Conservation (phyloP, 2,888 invertebrate species). For the Ormyrus labotus region DNA sequence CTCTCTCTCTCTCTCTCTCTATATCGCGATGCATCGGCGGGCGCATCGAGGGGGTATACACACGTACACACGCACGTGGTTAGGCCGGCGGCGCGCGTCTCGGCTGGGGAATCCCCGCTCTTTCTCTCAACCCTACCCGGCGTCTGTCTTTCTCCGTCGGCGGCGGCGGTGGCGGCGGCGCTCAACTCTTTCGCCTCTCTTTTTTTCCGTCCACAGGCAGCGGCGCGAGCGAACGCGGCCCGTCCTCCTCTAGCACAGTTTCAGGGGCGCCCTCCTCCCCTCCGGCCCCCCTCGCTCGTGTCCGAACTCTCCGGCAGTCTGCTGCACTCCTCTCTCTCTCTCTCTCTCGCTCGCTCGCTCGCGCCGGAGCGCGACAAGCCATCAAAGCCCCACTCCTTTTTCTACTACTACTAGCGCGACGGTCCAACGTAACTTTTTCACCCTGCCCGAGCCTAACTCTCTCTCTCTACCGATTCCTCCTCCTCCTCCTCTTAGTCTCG, state of each 20-base stretch:
- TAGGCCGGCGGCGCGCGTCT: not conserved
- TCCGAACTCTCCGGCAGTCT: constrained; percentile 7
- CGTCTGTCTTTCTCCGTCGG: constrained; percentile 23
- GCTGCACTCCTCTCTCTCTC: constrained; percentile 10
- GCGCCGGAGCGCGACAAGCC: constrained; percentile 56
- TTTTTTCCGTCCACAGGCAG: constrained; percentile 30
- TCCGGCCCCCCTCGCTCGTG: constrained; percentile 1
- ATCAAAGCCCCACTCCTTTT: constrained; percentile 60
- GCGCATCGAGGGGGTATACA: constrained; percentile 72
- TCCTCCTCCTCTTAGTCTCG: constrained; percentile 30
- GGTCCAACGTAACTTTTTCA: constrained; percentile 64
- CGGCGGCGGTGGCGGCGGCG: not conserved
- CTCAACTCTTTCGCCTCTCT: constrained; percentile 39
- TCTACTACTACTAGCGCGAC: constrained; percentile 32
- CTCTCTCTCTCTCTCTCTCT: constrained; percentile 1
- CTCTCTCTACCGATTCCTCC: constrained; percentile 38
- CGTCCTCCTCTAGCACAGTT: constrained; percentile 30
- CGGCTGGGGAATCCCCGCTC: constrained; percentile 56
- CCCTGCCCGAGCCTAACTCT: constrained; percentile 57
- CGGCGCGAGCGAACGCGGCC: not conserved
- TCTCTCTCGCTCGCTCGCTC: constrained; percentile 18
- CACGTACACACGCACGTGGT: not conserved
- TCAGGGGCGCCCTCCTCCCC: constrained; percentile 44
- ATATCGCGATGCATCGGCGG: constrained; percentile 70
- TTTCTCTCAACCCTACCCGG: constrained; percentile 26